These are phyloP conservation scores for Drosophila dunni DNA, from an alignment of 1,140 invertebrate species.

Conservation along the genomic window DNA sequence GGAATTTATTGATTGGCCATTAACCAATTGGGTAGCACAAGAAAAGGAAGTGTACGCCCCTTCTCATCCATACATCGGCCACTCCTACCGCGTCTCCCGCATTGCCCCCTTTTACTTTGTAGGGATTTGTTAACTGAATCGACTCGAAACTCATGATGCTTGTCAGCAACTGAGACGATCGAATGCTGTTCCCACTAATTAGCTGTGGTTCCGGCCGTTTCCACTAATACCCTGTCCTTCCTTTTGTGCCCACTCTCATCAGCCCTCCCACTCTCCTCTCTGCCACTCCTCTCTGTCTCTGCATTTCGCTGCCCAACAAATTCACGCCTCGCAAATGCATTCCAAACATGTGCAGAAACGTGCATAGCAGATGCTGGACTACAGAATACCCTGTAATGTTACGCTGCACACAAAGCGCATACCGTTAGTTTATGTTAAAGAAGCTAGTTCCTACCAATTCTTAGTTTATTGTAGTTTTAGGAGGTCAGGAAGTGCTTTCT, in stretches of 20 bases:
- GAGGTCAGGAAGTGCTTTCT: background rate
- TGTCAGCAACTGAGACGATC: constrained; percentile 47
- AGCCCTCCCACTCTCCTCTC: background rate
- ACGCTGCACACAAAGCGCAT: too few relatives aligned
- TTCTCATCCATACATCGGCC: too few relatives aligned
- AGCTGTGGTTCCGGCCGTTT: constrained; percentile 25
- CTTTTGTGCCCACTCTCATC: background rate
- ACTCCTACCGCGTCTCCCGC: background rate
- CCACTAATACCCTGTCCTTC: background rate
- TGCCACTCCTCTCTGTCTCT: background rate
- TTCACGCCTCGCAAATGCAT: constrained; percentile 63
- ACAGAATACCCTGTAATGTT: background rate
- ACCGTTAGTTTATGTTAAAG: background rate
- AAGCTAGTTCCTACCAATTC: too few relatives aligned
- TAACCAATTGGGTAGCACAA: constrained; percentile 69
- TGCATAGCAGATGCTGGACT: background rate
- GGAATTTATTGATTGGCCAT: constrained; percentile 84
- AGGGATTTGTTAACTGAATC: constrained; percentile 16
- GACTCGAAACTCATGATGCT: constrained; percentile 20
- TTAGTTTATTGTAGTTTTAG: background rate
- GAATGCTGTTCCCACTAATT: constrained; percentile 42
- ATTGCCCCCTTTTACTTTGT: background rate
- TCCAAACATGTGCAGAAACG: constrained; percentile 32
- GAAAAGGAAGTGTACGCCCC: constrained; percentile 32
- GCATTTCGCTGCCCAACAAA: constrained; percentile 54